Base-by-base conservation (phyloP, 2,888 invertebrate genomes). In the Leptura quadrifasciata region DNA sequence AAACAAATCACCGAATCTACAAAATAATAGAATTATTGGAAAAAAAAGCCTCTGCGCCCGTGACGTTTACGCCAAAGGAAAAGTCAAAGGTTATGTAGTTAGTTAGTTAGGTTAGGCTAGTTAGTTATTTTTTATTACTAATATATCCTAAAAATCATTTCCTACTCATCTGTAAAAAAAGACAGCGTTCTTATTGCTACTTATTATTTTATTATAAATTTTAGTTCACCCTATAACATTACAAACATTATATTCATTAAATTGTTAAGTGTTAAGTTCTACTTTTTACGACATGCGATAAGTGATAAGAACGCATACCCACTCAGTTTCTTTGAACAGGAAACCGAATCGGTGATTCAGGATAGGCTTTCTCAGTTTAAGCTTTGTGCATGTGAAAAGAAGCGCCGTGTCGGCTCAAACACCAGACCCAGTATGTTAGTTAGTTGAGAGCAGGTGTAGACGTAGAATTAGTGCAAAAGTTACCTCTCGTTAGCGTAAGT, bases 241-340 rank as follows among this genome's bases (percentile, higher is more conserved):
- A 39, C 39, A 10, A 39, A 39, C 39, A 39, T 39, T 39, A 39
- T 2, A 39, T 1, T 39, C 10, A 39, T 39, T 35, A 35, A 8
- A 10, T 24, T 31, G 4, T 17, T 31, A 55, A 68, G 57, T 57
- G 55, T 68, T 68, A 57, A 68, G 18, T 54, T 8, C 27, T 27
- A 24, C 27, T 47, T 8, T 54, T 67, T 67, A 47, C 47, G 47
- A 47, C 47, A 47, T 65, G 21, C 24, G 71, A 71, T 61, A 71
- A 71, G 5, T 52, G 57, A 71, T 71, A 69, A 69, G 35, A 20
- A 58, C 21, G 9, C 58, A 24, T 58, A 21, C 71, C 78, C 78
- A 75, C 78, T 70, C 70, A 72, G 54, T 75, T 78, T 70, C 54
- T 54, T 65, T 17, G 35, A 68, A 78, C 78, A 78, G 78, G 78